Conservation (phyloP, 2,113 vertebrate genomes). For the Pelvicachromis taeniatus region DNA sequence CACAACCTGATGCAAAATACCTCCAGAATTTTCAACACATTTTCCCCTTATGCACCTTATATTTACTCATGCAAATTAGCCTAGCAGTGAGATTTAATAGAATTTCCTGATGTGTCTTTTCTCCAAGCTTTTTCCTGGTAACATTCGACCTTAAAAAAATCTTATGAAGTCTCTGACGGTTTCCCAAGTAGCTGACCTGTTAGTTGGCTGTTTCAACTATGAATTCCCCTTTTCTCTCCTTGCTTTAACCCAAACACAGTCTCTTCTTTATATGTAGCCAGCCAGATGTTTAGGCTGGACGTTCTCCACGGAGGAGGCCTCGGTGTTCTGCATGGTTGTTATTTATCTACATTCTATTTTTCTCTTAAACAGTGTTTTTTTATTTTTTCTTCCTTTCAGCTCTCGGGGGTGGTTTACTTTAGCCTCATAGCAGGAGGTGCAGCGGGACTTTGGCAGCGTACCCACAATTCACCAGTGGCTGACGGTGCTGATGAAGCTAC, state of each 20-base stretch:
- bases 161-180: background rate
- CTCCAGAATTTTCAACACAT: background rate
- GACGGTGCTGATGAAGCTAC: slow-evolving; percentile 73
- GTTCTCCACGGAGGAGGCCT: slow-evolving; percentile 43
- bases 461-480: slow-evolving; percentile 71
- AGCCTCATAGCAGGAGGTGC: slow-evolving; percentile 54
- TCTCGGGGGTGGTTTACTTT: slow-evolving; percentile 64
- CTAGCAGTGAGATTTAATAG: background rate
- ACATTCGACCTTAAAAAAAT: background rate
- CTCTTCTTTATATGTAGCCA: slow-evolving; percentile 39
- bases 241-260: slow-evolving; percentile 35
- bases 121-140: background rate
- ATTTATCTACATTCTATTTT: slow-evolving; percentile 63
- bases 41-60: background rate
- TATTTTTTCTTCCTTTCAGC: background rate
- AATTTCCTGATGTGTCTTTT: background rate
- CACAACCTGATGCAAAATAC: background rate
- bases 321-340: slow-evolving; percentile 43
- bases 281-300: slow-evolving; percentile 59
- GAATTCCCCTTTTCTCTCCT: slow-evolving; percentile 55
- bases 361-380: slow-evolving; percentile 9
- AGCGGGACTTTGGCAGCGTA: slow-evolving; percentile 52
- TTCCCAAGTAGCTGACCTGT: slow-evolving; percentile 1
- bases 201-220: background rate
- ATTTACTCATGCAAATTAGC: background rate